phyloP scores from a whole-genome alignment of 1,140 invertebrate genomes.

The Eubasilissa regina region DNA sequence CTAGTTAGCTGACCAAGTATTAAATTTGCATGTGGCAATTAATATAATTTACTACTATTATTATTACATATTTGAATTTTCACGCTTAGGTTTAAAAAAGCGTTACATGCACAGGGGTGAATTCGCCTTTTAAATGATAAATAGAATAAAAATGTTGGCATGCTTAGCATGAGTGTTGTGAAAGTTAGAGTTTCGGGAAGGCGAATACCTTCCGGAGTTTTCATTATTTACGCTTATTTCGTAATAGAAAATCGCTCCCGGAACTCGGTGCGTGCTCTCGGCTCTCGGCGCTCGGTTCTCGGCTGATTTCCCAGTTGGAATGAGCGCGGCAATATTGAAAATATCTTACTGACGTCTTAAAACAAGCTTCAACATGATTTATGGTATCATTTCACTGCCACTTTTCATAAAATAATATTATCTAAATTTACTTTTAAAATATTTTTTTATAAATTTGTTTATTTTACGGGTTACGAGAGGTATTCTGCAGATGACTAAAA shows the following conservation, averaged over 20 bases:
- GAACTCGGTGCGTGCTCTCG: constrained; percentile 4
- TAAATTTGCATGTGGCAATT: no score
- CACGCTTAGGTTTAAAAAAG: no score
- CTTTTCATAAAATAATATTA: no score
- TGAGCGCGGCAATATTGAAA: constrained; percentile 47
- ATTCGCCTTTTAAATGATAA: background rate
- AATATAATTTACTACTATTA: no score
- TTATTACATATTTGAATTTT: no score
- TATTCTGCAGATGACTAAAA: no score
- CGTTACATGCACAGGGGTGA: background rate
- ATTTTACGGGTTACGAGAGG: no score
- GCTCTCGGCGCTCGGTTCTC: background rate
- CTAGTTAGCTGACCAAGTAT: no score
- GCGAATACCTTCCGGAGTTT: constrained; percentile 7
- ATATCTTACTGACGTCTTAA: constrained; percentile 48
- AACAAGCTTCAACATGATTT: constrained; percentile 35
- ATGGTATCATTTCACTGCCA: constrained; percentile 20
- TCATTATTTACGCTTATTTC: constrained; percentile 49
- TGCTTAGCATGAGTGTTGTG: constrained; percentile 16
- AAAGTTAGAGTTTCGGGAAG: background rate
- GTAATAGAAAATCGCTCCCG: constrained; percentile 40
- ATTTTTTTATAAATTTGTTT: no score
- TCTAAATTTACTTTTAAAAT: no score
- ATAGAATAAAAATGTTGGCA: background rate
- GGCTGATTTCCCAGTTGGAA: constrained; percentile 50